Evolutionary conservation across 2,888 invertebrate genomes (phyloP), one percentile per base, ranked within the genome.

Genomic region (Drosophila pullipes): DNA sequence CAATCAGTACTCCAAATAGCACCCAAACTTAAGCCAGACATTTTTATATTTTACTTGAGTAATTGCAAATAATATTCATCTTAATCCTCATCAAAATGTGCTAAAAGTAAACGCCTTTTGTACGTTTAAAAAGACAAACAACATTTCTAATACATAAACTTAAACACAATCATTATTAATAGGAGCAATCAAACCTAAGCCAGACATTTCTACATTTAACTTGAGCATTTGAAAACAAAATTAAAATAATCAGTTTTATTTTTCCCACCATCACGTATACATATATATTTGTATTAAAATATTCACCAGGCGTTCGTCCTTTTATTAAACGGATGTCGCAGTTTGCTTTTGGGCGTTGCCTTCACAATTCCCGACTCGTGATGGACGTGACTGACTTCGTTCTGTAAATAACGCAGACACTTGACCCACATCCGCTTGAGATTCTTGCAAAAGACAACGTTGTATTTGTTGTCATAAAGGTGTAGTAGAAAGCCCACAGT

Each of bases 401-500:
- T 82, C n/a, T 68, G 71, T 6, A 83, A 62, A 18, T 81, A 87
- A 9, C 73, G 62, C 39, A 70, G 39, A 11, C 65, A 74, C 16
- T 53, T 76, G 16, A 33, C 35, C 75, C 81, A 78, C 16, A 68
- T 70, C 1, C 39, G 6, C 13, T 74, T 68, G 3, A 84, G 37
- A 35, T 67, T 68, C 4, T 54, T 60, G 4, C 64, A 50, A 4
- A 91, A 44, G 16, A 82, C 63, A 4, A 60, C 55, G 35, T 73
- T 85, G 72, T 89, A 91, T 18, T 80, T 55, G 66, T 92, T 83
- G 62, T 91, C 87, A 35, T 92, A 88, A 0, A 93, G 74, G 73
- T 92, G 91, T 28, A 93, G 41, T 5, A 59, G 75, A 13, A 93
- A 79, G 4, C 93, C 92, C 66, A 93, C 78, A 1, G 92, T 91